These are phyloP conservation scores for Coremacera marginata DNA, from an alignment of 2,888 invertebrate genomes.

Conservation along the genomic window DNA sequence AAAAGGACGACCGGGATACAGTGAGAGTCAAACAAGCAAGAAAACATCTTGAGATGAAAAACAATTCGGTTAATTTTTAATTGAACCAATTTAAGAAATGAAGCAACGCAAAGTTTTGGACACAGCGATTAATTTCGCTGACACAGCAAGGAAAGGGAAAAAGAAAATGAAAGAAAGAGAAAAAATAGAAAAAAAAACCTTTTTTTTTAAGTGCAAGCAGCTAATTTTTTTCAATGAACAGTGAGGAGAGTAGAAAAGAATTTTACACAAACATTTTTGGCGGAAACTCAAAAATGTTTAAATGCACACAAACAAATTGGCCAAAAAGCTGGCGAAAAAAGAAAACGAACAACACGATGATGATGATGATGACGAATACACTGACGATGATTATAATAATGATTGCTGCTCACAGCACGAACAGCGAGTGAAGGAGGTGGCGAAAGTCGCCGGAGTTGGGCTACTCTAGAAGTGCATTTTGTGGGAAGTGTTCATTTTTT, in stretches of 20 bases:
- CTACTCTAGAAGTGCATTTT: not conserved
- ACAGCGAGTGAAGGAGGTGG: too few relatives aligned
- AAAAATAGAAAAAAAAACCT: not conserved
- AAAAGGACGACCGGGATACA: not conserved
- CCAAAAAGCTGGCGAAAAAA: not conserved
- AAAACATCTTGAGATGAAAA: conserved; percentile 1
- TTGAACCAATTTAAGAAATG: conserved; percentile 35
- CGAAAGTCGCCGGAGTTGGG: not conserved
- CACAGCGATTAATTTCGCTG: conserved; percentile 24
- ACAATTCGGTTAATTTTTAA: conserved; percentile 42
- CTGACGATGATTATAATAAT: not conserved
- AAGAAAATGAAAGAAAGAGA: not conserved
- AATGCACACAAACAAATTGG: conserved; percentile 21
- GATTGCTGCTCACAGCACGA: not conserved
- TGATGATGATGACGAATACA: not conserved
- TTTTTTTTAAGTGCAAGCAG: too few relatives aligned
- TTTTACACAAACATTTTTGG: conserved; percentile 23
- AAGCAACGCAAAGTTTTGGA: not conserved
- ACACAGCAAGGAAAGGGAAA: not conserved
- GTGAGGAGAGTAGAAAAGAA: not conserved
- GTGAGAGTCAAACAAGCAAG: not conserved
- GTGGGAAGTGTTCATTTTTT: conserved; percentile 6
- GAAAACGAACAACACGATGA: not conserved
- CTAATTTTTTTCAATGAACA: not conserved
- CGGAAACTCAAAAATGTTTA: conserved; percentile 18